These are phyloP conservation scores for Psettodes erumei DNA, from an alignment of 2,113 vertebrate genomes.

Conservation along the genomic window DNA sequence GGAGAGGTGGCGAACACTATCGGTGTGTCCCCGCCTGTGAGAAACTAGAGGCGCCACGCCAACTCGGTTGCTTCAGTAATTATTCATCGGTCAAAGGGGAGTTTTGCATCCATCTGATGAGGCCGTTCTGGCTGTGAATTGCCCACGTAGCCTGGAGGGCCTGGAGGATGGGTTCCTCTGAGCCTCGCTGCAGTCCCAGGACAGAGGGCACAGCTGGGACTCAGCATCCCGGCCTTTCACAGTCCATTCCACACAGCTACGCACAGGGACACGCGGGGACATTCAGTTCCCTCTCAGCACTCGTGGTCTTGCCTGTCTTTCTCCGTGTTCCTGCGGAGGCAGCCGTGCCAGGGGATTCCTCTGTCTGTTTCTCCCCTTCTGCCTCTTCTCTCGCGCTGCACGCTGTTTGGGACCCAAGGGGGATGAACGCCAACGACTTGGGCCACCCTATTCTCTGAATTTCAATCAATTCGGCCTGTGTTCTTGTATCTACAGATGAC, in stretches of 20 bases:
- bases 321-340: conserved; percentile 54
- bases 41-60: conserved; percentile 38
- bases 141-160: conserved; percentile 38
- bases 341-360: conserved; percentile 59
- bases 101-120: conserved; percentile 54
- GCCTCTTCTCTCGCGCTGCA: conserved; percentile 16
- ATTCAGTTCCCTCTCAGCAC: conserved; percentile 55
- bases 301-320: conserved; percentile 39
- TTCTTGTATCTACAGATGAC: conserved; percentile 18
- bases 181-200: conserved; percentile 64
- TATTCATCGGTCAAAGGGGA: conserved; percentile 70
- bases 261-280: conserved; percentile 66
- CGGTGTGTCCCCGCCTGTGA: conserved; percentile 46
- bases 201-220: conserved; percentile 78
- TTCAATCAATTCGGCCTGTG: conserved; percentile 33
- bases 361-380: conserved; percentile 41
- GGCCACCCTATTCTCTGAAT: conserved; percentile 30
- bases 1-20: conserved; percentile 47
- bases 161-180: conserved; percentile 57
- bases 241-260: conserved; percentile 75
- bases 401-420: conserved; percentile 34
- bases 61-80: conserved; percentile 62
- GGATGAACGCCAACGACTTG: conserved; percentile 29
- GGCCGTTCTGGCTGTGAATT: conserved; percentile 49
- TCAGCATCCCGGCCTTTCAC: conserved; percentile 65